phyloP scores from a whole-genome alignment of 1,140 invertebrate species.

The Panonychus citri region DNA sequence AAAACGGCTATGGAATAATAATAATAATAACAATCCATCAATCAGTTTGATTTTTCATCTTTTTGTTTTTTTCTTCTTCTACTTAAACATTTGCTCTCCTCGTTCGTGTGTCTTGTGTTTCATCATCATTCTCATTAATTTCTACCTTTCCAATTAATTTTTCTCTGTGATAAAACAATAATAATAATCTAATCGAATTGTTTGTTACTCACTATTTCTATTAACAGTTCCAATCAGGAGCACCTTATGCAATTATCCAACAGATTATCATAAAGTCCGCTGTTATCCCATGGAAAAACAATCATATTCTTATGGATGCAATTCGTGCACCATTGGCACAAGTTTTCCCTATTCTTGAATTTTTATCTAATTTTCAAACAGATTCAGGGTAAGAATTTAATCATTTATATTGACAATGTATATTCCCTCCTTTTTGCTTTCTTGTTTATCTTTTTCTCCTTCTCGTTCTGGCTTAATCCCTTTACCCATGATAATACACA shows the following conservation, averaged over 20 bases:
- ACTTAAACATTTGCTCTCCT: no score
- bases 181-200: neutral
- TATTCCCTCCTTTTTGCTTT: no score
- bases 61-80: no score
- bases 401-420: no score
- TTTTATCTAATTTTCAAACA: conserved; percentile 57
- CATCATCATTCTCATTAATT: neutral
- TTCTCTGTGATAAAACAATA: neutral
- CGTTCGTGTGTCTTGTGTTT: neutral
- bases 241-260: conserved; percentile 48
- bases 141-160: neutral
- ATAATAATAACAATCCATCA: no score
- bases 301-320: conserved; percentile 50
- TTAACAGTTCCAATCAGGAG: conserved; percentile 21
- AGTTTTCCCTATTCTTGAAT: conserved; percentile 60
- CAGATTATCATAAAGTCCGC: conserved; percentile 35
- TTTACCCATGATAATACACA: no score
- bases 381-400: conserved; percentile 13
- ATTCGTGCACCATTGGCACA: conserved; percentile 51
- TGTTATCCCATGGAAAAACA: conserved; percentile 59
- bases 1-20: no score
- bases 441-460: no score
- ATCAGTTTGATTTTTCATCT: no score
- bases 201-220: conserved; percentile 6
- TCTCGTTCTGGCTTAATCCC: no score